Conservation (phyloP, 92 coral and sea anemone genomes). For the Phymanthus crucifer region DNA sequence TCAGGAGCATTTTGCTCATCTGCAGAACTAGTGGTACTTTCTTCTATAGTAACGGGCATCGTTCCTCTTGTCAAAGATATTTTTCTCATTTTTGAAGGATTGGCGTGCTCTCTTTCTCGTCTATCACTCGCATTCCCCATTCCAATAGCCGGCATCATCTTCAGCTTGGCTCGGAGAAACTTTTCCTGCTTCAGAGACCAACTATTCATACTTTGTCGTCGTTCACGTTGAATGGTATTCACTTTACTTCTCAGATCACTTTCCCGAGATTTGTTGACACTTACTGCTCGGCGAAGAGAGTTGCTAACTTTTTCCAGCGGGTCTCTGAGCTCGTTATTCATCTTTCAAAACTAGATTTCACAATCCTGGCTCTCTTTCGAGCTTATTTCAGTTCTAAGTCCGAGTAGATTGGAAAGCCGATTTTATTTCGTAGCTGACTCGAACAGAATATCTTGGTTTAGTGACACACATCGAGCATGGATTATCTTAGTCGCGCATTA, state of each 20-base stretch:
- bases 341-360: background rate
- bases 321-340: slow-evolving; percentile 80
- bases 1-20: slow-evolving; percentile 18
- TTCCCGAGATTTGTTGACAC: slow-evolving; percentile 78
- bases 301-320: slow-evolving; percentile 83
- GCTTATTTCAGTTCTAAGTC: too few species aligned
- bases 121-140: slow-evolving; percentile 10
- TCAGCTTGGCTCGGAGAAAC: slow-evolving; percentile 75
- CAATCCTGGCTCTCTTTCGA: background rate
- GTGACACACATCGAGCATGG: background rate
- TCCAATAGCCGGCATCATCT: slow-evolving; percentile 58
- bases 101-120: slow-evolving; percentile 12
- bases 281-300: slow-evolving; percentile 86
- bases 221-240: slow-evolving; percentile 78
- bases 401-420: background rate
- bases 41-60: slow-evolving; percentile 42
- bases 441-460: background rate
- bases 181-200: slow-evolving; percentile 84
- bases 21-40: slow-evolving; percentile 24
- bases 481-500: background rate
- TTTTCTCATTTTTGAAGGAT: slow-evolving; percentile 23
- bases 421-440: background rate
- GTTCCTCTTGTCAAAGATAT: slow-evolving; percentile 42
- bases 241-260: slow-evolving; percentile 72
- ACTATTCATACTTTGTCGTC: slow-evolving; percentile 66